A percentile compares a stretch with the other conserved stretches of the same genome.
Conservation (phyloP, 2,797 vertebrate genomes). For the Antrozous pallidus region DNA sequence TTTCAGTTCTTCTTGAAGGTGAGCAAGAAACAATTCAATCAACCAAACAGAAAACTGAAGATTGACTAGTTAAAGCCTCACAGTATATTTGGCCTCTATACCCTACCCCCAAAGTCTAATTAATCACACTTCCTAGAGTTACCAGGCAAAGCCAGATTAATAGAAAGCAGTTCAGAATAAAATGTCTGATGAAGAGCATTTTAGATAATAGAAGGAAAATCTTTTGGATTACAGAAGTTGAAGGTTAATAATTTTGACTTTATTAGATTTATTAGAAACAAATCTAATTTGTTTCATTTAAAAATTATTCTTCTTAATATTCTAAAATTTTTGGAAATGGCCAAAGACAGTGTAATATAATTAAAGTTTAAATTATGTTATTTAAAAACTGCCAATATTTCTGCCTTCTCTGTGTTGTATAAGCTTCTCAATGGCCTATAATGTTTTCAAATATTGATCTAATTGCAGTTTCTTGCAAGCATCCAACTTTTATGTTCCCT, state of each 20-base stretch:
- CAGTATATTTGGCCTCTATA: not conserved
- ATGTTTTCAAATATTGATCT: constrained; percentile 34
- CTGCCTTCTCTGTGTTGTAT: not conserved
- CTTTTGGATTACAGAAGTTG: not conserved
- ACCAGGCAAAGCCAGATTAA: not conserved
- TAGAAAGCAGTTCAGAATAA: not conserved
- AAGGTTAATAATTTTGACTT: not conserved
- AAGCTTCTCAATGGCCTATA: not conserved
- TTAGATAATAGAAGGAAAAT: not conserved
- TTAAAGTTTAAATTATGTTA: constrained; percentile 30
- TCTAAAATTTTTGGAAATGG: not conserved
- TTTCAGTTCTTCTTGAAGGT: constrained; percentile 7
- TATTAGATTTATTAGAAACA: not conserved
- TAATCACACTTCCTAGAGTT: not conserved
- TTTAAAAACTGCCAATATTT: not conserved
- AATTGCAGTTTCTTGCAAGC: not conserved
- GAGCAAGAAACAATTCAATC: not conserved
- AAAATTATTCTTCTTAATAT: not conserved
- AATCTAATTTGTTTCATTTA: constrained; percentile 2
- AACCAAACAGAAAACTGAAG: not conserved
- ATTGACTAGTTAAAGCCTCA: not conserved
- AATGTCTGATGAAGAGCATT: not conserved
- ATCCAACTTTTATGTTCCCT: not conserved
- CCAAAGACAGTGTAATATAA: not conserved
- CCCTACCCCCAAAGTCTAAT: not conserved